Conservation (phyloP, 2,113 vertebrate genomes). For the Dasyornis broadbenti region DNA sequence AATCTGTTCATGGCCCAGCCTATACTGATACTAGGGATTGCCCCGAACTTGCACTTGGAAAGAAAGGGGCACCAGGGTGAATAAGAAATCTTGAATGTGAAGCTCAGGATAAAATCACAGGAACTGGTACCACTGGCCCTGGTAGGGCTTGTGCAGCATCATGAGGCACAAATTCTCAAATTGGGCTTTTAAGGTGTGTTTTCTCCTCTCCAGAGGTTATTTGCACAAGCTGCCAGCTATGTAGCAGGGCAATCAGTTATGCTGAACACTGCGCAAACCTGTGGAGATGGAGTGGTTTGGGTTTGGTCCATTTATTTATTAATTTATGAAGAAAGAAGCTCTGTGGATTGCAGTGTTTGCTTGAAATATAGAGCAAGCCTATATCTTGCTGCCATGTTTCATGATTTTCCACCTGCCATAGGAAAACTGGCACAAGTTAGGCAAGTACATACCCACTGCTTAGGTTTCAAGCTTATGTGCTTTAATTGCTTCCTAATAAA, state of each 20-base stretch:
- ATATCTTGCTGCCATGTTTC: conserved; percentile 5
- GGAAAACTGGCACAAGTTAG: conserved; percentile 42
- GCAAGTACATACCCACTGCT: not conserved
- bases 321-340: not conserved
- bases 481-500: conserved; percentile 36
- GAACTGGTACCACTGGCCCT: not conserved
- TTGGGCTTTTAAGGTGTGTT: not conserved
- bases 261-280: not conserved
- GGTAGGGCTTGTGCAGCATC: accelerated
- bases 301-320: not conserved
- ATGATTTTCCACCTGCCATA: conserved; percentile 25
- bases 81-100: not conserved
- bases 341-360: conserved; percentile 1
- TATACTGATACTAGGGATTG: not conserved
- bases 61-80: not conserved
- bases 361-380: not conserved
- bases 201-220: not conserved
- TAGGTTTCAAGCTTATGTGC: not conserved
- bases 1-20: not conserved
- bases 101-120: not conserved
- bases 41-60: not conserved
- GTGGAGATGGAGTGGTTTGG: not conserved
- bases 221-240: not conserved
- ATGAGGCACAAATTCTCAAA: not conserved
- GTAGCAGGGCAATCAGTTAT: not conserved